Conservation (phyloP, 2,113 vertebrate genomes). For the Columba livia region DNA sequence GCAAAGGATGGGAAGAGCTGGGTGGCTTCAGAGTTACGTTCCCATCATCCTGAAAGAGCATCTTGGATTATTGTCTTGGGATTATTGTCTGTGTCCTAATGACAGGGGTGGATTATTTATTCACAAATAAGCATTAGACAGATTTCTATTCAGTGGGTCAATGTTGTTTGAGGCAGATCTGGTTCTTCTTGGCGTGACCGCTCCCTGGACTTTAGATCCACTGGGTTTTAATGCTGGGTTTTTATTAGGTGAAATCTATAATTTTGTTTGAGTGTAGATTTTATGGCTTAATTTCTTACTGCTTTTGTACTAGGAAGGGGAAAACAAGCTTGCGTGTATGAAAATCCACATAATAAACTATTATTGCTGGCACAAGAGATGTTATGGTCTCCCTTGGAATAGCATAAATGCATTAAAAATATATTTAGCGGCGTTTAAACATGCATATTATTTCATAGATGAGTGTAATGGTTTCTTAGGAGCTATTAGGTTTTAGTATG, state of each 20-base stretch:
- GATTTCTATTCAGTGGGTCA: too few relatives aligned
- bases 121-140: too few relatives aligned
- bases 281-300: neutral
- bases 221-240: neutral
- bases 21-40: neutral
- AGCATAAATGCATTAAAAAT: slow-evolving; percentile 36
- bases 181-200: neutral
- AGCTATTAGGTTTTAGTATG: neutral
- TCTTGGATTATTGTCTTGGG: fast-evolving
- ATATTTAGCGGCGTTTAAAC: slow-evolving; percentile 29
- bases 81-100: neutral
- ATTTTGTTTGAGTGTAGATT: neutral
- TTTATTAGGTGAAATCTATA: neutral
- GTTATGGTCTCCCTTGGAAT: neutral
- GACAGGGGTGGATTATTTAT: fast-evolving
- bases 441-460: slow-evolving; percentile 41
- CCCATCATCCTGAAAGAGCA: neutral
- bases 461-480: slow-evolving; percentile 13
- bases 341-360: neutral
- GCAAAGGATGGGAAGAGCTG: neutral
- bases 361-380: neutral
- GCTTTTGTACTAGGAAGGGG: neutral
- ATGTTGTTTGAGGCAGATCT: neutral
- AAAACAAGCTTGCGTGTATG: neutral
- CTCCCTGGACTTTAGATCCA: too few relatives aligned